Percentiles rank a stretch among this genome's conserved stretches.
phyloP scores from a whole-genome alignment of 1,140 invertebrate species.

The Heliconius congener region DNA sequence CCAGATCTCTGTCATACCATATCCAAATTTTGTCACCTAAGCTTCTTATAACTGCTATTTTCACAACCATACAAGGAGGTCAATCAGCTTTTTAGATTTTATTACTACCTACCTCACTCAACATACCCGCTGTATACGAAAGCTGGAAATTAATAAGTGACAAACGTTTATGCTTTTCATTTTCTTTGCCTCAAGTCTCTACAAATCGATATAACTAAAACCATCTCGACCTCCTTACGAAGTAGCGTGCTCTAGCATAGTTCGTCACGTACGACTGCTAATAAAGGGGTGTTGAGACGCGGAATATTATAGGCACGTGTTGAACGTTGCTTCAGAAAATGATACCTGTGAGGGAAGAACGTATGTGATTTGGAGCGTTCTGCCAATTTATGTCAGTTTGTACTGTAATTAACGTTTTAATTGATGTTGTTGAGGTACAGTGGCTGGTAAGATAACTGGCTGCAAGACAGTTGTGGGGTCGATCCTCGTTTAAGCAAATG shows the following conservation, averaged over 20 bases:
- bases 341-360: neutral
- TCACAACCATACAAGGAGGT: too few species aligned
- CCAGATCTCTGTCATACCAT: too few species aligned
- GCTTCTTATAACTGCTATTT: too few species aligned
- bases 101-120: too few species aligned
- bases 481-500: too few species aligned
- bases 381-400: neutral
- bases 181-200: neutral
- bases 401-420: neutral
- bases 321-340: conserved; percentile 19
- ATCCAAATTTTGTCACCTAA: too few species aligned
- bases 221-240: neutral
- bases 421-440: neutral
- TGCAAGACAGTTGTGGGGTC: too few species aligned
- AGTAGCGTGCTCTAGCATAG: neutral
- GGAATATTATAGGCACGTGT: conserved; percentile 29
- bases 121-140: neutral
- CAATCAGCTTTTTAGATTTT: too few species aligned
- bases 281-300: conserved; percentile 6
- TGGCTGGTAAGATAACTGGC: too few species aligned
- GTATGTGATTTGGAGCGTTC: neutral
- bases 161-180: too few species aligned
- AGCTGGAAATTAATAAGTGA: neutral
- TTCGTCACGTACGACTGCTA: conserved; percentile 15
- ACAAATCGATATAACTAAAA: neutral